These are phyloP conservation scores for Fringilla coelebs DNA, from an alignment of 2,797 vertebrate species.

Conservation along the genomic window DNA sequence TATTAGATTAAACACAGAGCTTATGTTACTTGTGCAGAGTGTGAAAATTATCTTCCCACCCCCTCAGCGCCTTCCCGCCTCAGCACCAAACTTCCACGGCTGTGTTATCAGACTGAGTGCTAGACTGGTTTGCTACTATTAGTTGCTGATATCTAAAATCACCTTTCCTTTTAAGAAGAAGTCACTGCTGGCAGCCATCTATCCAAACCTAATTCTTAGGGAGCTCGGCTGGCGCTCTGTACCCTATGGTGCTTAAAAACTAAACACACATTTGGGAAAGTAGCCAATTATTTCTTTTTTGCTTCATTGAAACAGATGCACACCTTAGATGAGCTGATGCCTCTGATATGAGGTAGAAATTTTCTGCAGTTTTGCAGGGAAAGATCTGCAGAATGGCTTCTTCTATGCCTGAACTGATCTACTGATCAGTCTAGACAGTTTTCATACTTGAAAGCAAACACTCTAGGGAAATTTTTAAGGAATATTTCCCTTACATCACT, in stretches of 20 bases:
- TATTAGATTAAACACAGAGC: not conserved
- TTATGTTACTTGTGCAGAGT: not conserved
- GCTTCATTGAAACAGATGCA: not conserved
- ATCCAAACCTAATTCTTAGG: not conserved
- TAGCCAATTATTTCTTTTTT: not conserved
- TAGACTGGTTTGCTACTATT: not conserved
- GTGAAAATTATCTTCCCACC: not conserved
- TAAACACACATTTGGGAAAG: not conserved
- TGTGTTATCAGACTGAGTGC: not conserved
- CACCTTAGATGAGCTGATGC: not conserved
- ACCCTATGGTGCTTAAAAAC: not conserved
- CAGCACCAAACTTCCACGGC: not conserved
- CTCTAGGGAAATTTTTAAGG: not conserved
- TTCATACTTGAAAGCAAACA: not conserved
- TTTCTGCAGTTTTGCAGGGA: not conserved
- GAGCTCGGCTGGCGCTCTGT: not conserved
- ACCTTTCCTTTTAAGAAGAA: not conserved
- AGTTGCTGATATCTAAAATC: not conserved
- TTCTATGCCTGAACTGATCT: not conserved
- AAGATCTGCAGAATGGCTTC: not conserved
- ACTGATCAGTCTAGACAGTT: not conserved
- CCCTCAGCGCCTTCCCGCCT: not conserved
- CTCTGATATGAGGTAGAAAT: not conserved
- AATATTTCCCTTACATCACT: not conserved
- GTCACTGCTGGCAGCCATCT: not conserved